Conservation (phyloP, 2,888 invertebrate genomes). For the Papilio elwesi region DNA sequence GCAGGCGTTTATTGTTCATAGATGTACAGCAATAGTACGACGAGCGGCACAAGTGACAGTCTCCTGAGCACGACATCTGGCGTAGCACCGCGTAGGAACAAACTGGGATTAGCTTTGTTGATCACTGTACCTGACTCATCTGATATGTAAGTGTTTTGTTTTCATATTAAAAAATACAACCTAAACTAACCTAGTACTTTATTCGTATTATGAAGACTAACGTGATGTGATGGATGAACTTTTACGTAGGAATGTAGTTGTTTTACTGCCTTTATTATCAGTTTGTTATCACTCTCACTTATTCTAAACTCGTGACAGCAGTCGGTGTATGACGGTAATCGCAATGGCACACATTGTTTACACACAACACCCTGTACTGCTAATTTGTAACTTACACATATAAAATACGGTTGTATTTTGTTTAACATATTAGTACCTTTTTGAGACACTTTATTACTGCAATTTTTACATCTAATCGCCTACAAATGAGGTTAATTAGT, state of each 20-base stretch:
- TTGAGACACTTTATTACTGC: neutral
- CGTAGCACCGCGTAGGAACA: constrained; percentile 60
- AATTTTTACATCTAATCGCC: neutral
- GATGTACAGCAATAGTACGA: constrained; percentile 72
- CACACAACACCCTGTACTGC: neutral
- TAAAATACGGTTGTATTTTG: neutral
- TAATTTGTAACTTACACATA: constrained; percentile 1
- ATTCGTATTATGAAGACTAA: neutral
- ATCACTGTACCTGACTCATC: constrained; percentile 70
- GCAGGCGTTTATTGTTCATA: constrained; percentile 47
- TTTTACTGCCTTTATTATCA: constrained; percentile 25
- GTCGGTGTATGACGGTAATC: constrained; percentile 28
- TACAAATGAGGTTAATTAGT: constrained; percentile 2
- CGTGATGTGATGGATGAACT: neutral
- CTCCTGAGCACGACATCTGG: constrained; percentile 61
- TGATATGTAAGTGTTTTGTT: constrained; percentile 66
- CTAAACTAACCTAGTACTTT: neutral
- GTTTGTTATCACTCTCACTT: constrained; percentile 30
- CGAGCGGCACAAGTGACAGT: constrained; percentile 72
- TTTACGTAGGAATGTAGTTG: neutral
- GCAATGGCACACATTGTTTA: neutral
- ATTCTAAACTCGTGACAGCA: constrained; percentile 33
- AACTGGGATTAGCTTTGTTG: constrained; percentile 72
- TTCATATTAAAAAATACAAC: neutral
- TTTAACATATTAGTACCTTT: neutral